Conservation (phyloP, 2,888 invertebrate species). For the Strigamia crassipes region DNA sequence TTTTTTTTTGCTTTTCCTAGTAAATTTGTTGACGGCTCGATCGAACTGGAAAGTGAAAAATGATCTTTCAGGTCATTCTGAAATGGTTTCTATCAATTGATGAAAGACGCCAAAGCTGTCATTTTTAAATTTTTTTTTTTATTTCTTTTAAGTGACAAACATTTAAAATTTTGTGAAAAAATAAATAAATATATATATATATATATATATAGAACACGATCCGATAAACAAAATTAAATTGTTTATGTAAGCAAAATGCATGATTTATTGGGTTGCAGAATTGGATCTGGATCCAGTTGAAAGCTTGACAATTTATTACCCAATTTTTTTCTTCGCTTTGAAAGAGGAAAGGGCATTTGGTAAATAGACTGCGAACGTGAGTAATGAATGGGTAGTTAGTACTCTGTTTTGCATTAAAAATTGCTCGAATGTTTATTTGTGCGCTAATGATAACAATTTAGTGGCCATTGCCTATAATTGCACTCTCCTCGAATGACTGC, state of each 20-base stretch:
- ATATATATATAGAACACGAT: too few relatives aligned
- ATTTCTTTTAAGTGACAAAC: background rate
- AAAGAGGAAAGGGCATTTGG: slow-evolving; percentile 21
- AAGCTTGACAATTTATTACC: slow-evolving; percentile 1
- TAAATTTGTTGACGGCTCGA: background rate
- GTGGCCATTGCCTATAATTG: slow-evolving; percentile 37
- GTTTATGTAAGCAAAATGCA: background rate
- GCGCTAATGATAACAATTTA: slow-evolving; percentile 40
- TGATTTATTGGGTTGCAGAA: slow-evolving; percentile 8
- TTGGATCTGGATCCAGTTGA: background rate
- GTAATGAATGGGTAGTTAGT: slow-evolving; percentile 17
- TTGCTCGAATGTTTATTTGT: slow-evolving; percentile 26
- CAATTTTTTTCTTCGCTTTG: background rate
- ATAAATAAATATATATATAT: too few relatives aligned
- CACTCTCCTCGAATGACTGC: background rate
- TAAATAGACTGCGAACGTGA: background rate
- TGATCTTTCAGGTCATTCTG: slow-evolving; percentile 19
- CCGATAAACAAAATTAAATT: too few relatives aligned
- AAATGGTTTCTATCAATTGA: slow-evolving; percentile 38
- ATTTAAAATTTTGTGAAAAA: too few relatives aligned
- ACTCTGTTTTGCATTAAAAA: slow-evolving; percentile 32
- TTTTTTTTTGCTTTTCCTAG: background rate
- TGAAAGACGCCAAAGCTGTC: slow-evolving; percentile 25
- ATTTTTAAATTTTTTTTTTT: background rate
- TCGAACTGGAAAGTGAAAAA: slow-evolving; percentile 22